Evolutionary conservation across 2,888 invertebrate genomes (phyloP).

Genomic region (Electrophaes corylata): DNA sequence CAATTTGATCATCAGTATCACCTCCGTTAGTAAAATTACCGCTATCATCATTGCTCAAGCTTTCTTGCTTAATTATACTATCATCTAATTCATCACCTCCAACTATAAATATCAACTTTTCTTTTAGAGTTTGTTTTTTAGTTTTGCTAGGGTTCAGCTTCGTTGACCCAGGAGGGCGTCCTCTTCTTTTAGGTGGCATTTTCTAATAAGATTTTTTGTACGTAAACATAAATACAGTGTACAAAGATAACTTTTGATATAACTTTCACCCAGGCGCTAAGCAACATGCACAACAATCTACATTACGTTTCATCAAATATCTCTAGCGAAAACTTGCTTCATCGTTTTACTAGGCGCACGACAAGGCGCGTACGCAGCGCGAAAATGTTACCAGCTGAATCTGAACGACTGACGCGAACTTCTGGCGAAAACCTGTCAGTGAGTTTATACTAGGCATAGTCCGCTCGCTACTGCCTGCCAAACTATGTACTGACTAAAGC

Average conservation of each 20-base stretch:
- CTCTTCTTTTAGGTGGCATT: slow-evolving; percentile 71
- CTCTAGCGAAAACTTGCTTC: slow-evolving; percentile 36
- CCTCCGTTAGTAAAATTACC: slow-evolving; percentile 28
- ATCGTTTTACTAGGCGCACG: slow-evolving; percentile 42
- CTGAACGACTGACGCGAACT: no score
- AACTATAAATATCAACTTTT: slow-evolving; percentile 17
- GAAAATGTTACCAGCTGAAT: slow-evolving; percentile 19
- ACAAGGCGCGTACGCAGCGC: slow-evolving; percentile 9
- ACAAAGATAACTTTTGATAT: slow-evolving; percentile 63
- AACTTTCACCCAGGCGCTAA: slow-evolving; percentile 78
- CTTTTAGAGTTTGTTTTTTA: slow-evolving; percentile 32
- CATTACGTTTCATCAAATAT: slow-evolving; percentile 22
- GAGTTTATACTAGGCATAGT: no score
- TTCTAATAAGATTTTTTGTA: slow-evolving; percentile 36
- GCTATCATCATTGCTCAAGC: slow-evolving; percentile 26
- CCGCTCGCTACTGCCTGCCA: no score
- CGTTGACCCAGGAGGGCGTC: slow-evolving; percentile 55
- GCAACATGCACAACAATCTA: slow-evolving; percentile 7
- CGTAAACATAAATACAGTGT: slow-evolving; percentile 11
- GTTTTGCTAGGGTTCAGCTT: slow-evolving; percentile 45
- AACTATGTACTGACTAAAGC: no score
- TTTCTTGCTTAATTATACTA: slow-evolving; percentile 18
- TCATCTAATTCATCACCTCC: slow-evolving; percentile 23
- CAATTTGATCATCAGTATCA: slow-evolving; percentile 26
- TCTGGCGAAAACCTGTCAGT: no score